phyloP scores from a whole-genome alignment of 2,888 invertebrate species.

The Apamea crenata region DNA sequence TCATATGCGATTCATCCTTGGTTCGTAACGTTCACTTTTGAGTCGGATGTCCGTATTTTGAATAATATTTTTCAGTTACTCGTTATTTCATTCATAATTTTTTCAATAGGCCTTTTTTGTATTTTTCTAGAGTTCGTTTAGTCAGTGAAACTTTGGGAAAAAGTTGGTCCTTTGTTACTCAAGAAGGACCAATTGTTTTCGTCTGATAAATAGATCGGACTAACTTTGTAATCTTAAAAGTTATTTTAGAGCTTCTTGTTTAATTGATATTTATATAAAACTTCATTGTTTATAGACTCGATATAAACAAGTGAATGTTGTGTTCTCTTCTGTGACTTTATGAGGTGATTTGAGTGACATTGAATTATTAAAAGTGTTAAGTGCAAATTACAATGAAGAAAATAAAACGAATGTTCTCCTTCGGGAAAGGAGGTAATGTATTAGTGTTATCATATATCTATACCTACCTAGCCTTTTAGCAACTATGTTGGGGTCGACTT shows the following conservation, averaged over 20 bases:
- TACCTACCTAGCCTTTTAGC: background rate
- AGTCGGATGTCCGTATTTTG: background rate
- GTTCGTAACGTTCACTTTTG: slow-evolving; percentile 26
- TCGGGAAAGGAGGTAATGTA: slow-evolving; percentile 82
- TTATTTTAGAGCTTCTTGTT: background rate
- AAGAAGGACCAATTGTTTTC: slow-evolving; percentile 5
- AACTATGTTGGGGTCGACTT: too few relatives aligned
- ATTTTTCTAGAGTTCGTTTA: background rate
- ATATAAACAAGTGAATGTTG: slow-evolving; percentile 34
- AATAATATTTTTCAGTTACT: background rate
- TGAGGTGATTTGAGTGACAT: slow-evolving; percentile 27
- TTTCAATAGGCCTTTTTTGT: background rate
- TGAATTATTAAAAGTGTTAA: slow-evolving; percentile 38
- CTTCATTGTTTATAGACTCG: background rate
- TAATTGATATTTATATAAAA: background rate
- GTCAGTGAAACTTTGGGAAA: background rate
- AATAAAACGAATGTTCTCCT: slow-evolving; percentile 84
- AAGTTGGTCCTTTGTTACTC: background rate
- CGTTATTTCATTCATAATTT: background rate
- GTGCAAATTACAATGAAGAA: slow-evolving; percentile 79
- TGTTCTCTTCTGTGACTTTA: background rate
- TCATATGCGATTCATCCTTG: slow-evolving; percentile 54
- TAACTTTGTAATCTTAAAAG: background rate
- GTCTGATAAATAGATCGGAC: background rate
- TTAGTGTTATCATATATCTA: background rate